Evolutionary conservation across 2,888 invertebrate genomes (phyloP).

Genomic region (Tipula confusa): DNA sequence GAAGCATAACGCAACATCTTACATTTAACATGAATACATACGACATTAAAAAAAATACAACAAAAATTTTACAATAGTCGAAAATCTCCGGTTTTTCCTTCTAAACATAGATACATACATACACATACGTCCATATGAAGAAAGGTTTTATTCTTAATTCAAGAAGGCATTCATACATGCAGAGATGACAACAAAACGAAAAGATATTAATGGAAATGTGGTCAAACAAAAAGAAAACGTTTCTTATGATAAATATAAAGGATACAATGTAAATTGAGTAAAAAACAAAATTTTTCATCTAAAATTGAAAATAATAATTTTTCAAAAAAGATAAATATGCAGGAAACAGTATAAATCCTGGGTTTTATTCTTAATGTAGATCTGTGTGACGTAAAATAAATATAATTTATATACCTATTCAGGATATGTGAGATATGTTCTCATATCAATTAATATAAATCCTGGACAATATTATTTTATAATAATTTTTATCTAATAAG

Average conservation of each 20-base stretch:
- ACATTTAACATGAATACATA: not conserved
- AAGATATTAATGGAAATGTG: not conserved
- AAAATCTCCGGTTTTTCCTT: not conserved
- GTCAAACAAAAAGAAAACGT: not conserved
- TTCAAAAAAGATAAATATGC: not conserved
- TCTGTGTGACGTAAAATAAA: too few relatives aligned
- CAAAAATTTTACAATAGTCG: not conserved
- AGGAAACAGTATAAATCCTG: not conserved
- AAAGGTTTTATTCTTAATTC: not conserved
- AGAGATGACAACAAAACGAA: not conserved
- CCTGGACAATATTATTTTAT: too few relatives aligned
- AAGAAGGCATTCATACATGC: not conserved
- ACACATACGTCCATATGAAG: not conserved
- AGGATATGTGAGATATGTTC: too few relatives aligned
- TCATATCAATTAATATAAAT: too few relatives aligned
- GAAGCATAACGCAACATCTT: not conserved
- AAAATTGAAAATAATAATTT: not conserved
- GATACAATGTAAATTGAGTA: not conserved
- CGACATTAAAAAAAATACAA: not conserved
- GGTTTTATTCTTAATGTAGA: too few relatives aligned
- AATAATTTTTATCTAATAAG: too few relatives aligned
- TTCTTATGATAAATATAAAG: not conserved
- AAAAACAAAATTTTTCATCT: not conserved
- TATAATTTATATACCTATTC: too few relatives aligned
- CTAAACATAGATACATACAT: not conserved